Conservation (phyloP, 2,113 vertebrate genomes). For the Microtus ochrogaster region DNA sequence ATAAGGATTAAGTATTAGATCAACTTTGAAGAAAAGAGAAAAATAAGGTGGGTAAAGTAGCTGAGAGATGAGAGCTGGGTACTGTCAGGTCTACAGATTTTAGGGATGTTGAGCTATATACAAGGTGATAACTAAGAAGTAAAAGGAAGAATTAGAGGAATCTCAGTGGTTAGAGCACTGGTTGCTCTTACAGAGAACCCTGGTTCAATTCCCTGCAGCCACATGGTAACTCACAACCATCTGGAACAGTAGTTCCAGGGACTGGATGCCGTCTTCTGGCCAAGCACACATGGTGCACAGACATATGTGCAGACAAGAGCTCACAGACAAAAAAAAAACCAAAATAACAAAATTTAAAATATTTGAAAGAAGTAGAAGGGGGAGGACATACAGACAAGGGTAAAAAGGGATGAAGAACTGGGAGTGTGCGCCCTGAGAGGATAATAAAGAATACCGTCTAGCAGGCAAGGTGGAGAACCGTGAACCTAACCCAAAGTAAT, state of each 20-base stretch:
- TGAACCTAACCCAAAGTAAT: background rate
- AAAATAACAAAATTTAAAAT: background rate
- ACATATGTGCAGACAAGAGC: too few relatives aligned
- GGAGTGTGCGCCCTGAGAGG: too few relatives aligned
- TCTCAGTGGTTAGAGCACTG: background rate
- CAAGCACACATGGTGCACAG: background rate
- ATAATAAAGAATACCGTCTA: background rate
- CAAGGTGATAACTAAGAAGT: background rate
- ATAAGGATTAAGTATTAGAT: background rate
- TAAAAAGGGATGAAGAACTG: background rate
- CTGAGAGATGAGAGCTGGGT: background rate
- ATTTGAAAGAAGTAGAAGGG: background rate
- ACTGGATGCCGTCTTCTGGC: too few relatives aligned
- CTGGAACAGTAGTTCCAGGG: background rate
- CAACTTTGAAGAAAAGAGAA: background rate
- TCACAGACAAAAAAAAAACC: too few relatives aligned
- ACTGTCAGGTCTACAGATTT: background rate
- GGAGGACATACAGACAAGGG: background rate
- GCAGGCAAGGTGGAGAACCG: background rate
- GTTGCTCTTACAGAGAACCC: background rate
- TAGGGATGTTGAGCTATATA: background rate
- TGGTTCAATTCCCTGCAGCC: background rate
- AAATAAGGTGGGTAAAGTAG: background rate
- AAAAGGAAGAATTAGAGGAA: background rate
- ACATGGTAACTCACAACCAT: background rate